Evolutionary conservation across 2,888 invertebrate genomes (phyloP), one percentile per base, ranked within the genome.

Genomic region (Synergus laeviventris): DNA sequence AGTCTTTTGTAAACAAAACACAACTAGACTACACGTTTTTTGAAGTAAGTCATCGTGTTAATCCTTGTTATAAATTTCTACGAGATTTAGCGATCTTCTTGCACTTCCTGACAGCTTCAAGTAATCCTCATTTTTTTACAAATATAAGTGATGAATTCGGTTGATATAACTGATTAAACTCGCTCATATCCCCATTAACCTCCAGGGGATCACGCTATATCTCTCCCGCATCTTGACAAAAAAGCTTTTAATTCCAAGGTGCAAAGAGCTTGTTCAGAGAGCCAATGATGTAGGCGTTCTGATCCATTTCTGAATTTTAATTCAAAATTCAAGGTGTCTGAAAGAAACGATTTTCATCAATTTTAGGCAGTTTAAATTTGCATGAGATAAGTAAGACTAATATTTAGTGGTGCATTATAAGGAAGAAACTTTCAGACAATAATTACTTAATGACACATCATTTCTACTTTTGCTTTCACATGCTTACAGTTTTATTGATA

Each of bases 221-320:
- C 86, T 83, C 86, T 90, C 89, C 89, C 90, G 87, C 90, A 90
- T 90, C 84, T 89, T 90, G 86, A 81, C 74, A 74, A 81, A 49
- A 66, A 70, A 31, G 24, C 11, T 24, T 49, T 49, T 49, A 70
- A 49, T 70, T 70, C 24, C 31, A 70, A 70, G 16, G 45, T 49
- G 21, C 45, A 24, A 31, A 16, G 16, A 45, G 24, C 24, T 49
- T 45, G n/a, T n/a, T 70, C n/a, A 49, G 49, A 49, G 24, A 70
- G 16, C 45, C 31, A 45, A 42, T 45, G 14, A 14, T 70, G 21
- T 70, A 14, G 14, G 42, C 42, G 14, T 70, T 70, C 21, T 70
- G 31, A 31, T 70, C 70, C 70, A 70, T 70, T 70, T 70, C 49
- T 49, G 31, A 31, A 70, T 49, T 49, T 9, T 2, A 70, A 49